These are phyloP conservation scores for Polymixis lichenea DNA, from an alignment of 2,888 invertebrate species.

Conservation along the genomic window DNA sequence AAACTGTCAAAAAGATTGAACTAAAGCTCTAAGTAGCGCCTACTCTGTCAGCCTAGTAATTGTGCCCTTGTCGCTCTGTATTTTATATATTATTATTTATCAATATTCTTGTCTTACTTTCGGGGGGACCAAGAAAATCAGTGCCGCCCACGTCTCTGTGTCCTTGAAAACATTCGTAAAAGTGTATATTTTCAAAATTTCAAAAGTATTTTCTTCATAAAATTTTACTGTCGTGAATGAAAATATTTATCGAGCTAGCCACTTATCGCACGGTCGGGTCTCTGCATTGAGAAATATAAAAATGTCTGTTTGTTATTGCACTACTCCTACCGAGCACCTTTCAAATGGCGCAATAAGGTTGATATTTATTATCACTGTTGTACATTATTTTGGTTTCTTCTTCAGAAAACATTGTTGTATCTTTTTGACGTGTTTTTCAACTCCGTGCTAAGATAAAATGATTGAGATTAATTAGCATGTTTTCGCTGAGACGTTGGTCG, in stretches of 20 bases:
- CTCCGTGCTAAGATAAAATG: background rate
- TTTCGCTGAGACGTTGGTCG: background rate
- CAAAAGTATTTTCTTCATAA: slow-evolving; percentile 2
- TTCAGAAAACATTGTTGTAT: background rate
- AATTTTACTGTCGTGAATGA: slow-evolving; percentile 6
- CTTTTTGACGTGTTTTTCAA: background rate
- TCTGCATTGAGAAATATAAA: slow-evolving; percentile 4
- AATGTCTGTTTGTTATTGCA: slow-evolving; percentile 22
- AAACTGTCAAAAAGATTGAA: background rate
- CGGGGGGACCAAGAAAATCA: background rate
- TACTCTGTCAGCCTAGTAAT: background rate
- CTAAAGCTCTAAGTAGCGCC: background rate
- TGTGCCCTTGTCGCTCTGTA: background rate
- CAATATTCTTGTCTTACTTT: background rate
- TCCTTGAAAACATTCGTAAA: background rate
- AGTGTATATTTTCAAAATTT: slow-evolving; percentile 13
- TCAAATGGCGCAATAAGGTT: slow-evolving; percentile 40
- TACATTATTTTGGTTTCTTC: slow-evolving; percentile 25
- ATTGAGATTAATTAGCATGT: background rate
- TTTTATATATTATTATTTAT: background rate
- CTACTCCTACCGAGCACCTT: slow-evolving; percentile 17
- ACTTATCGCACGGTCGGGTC: background rate
- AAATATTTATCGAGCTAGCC: background rate
- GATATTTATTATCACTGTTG: slow-evolving; percentile 19
- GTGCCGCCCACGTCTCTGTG: background rate